Conservation (phyloP, 2,113 vertebrate species). For the Paramormyrops kingsleyae region DNA sequence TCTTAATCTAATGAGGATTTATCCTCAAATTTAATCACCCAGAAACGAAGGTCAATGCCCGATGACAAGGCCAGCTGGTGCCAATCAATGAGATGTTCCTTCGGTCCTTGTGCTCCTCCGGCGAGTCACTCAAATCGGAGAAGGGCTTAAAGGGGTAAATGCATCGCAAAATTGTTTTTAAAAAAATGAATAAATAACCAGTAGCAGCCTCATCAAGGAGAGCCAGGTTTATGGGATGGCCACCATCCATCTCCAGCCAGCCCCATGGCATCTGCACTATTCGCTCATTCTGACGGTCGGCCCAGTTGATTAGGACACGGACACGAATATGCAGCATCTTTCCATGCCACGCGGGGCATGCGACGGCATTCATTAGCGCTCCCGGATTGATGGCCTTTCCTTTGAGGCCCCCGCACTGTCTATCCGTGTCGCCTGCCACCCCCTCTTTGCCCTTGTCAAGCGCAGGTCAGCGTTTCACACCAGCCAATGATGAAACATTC, state of each 20-base stretch:
- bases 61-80: background rate
- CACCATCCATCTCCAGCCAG: constrained; percentile 50
- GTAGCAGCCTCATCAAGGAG: constrained; percentile 46
- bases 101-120: constrained; percentile 26
- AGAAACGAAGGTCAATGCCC: background rate
- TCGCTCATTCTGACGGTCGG: constrained; percentile 25
- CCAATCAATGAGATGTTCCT: background rate
- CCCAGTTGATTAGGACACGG: constrained; percentile 33
- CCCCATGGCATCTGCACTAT: constrained; percentile 36
- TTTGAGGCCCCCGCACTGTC: constrained; percentile 37
- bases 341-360: constrained; percentile 37
- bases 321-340: constrained; percentile 33
- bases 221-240: constrained; percentile 55
- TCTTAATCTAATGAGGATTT: background rate
- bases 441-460: constrained; percentile 41
- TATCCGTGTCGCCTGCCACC: constrained; percentile 29
- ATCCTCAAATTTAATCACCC: background rate
- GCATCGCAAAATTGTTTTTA: constrained; percentile 19
- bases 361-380: constrained; percentile 45
- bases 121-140: constrained; percentile 45
- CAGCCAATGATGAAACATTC: constrained; percentile 30
- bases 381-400: constrained; percentile 45
- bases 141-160: constrained; percentile 39
- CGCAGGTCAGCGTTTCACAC: constrained; percentile 35
- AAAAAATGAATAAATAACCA: constrained; percentile 45